Evolutionary conservation across 2,888 invertebrate genomes (phyloP).

Genomic region (Pterobdella sp.): DNA sequence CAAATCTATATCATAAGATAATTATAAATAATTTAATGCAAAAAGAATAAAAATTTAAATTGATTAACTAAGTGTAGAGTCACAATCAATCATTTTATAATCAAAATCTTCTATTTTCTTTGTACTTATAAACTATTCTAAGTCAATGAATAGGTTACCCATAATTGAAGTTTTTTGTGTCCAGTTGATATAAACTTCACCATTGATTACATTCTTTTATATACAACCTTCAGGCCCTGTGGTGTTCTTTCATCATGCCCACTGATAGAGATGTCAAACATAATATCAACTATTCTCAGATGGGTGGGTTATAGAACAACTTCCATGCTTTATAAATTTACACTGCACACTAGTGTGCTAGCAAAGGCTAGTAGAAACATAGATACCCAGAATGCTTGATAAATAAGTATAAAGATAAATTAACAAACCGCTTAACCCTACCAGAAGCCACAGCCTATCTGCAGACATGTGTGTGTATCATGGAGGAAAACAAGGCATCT

Average conservation of each 20-base stretch:
- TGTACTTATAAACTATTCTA: no score
- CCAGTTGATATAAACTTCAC: no score
- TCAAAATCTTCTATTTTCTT: no score
- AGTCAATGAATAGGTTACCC: no score
- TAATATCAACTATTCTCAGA: neutral
- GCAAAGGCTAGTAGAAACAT: neutral
- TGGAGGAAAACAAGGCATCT: constrained; percentile 68
- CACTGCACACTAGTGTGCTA: neutral
- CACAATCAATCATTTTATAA: no score
- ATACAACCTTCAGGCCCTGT: constrained; percentile 47
- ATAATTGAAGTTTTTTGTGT: no score
- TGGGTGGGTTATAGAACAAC: neutral
- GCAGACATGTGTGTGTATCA: constrained; percentile 64
- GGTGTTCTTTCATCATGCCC: constrained; percentile 46
- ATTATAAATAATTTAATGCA: no score
- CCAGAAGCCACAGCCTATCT: constrained; percentile 38
- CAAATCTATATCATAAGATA: no score
- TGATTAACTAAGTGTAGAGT: no score
- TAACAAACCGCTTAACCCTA: neutral
- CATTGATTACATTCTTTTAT: no score
- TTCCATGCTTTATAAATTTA: no score
- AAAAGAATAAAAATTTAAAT: no score
- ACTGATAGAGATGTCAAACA: constrained; percentile 27
- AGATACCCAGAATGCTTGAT: neutral
- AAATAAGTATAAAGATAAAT: neutral